Evolutionary conservation across 2,888 invertebrate species (phyloP).

Genomic region (Metellina segmentata): DNA sequence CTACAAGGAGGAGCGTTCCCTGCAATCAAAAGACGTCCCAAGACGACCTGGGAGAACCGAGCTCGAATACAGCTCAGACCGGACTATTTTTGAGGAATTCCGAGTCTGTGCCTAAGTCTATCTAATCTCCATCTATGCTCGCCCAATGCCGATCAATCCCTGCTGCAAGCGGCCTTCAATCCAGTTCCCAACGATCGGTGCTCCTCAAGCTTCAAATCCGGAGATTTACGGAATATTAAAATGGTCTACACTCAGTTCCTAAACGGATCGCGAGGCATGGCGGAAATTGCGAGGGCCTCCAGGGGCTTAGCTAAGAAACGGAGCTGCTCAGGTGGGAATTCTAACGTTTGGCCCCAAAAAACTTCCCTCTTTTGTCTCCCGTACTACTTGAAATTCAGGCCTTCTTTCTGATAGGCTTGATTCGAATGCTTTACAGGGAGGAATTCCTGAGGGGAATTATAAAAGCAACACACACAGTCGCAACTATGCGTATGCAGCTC

Average conservation of each 20-base stretch:
- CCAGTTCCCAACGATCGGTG: not conserved
- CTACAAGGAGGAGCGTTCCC: too few relatives aligned
- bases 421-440: constrained; percentile 22
- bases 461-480: not conserved
- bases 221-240: constrained; percentile 65
- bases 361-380: not conserved
- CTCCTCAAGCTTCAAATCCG: constrained; percentile 33
- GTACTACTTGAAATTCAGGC: constrained; percentile 12
- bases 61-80: too few relatives aligned
- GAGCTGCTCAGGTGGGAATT: constrained; percentile 9
- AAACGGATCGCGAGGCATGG: constrained; percentile 37
- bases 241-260: constrained; percentile 20
- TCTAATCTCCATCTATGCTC: constrained; percentile 9
- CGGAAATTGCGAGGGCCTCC: constrained; percentile 42
- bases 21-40: too few relatives aligned
- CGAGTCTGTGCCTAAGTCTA: not conserved
- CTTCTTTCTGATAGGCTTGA: constrained; percentile 8
- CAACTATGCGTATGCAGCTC: too few relatives aligned
- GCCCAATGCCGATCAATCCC: constrained; percentile 19
- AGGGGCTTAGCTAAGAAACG: constrained; percentile 1
- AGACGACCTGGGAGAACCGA: too few relatives aligned
- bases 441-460: not conserved
- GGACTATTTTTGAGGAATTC: not conserved
- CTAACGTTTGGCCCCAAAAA: not conserved
- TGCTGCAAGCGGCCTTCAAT: constrained; percentile 2